phyloP scores from a whole-genome alignment of 2,113 vertebrate species.

The Emydocephalus ijimae region DNA sequence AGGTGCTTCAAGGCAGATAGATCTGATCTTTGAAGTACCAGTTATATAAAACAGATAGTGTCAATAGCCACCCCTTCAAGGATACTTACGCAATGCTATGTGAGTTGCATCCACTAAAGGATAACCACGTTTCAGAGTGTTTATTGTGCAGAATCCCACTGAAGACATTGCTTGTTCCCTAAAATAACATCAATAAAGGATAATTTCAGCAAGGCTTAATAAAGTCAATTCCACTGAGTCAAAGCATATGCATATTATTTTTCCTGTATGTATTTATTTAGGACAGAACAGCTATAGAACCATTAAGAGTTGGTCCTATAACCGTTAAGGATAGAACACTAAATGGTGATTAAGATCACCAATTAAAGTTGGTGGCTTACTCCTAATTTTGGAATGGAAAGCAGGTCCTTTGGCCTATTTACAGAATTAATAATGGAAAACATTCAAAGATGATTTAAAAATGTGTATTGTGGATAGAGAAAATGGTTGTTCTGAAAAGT shows the following conservation, averaged over 20 bases:
- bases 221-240: neutral
- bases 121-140: slow-evolving; percentile 88
- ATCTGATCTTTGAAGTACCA: neutral
- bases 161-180: slow-evolving; percentile 94
- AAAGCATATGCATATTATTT: neutral
- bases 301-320: no score
- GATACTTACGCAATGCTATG: slow-evolving; percentile 89
- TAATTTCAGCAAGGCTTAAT: neutral
- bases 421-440: neutral
- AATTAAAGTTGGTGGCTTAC: neutral
- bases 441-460: neutral
- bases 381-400: neutral
- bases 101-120: slow-evolving; percentile 93
- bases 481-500: neutral
- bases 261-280: neutral
- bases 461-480: neutral
- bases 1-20: neutral
- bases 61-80: neutral
- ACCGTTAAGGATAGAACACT: no score
- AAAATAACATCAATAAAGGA: slow-evolving; percentile 45
- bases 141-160: slow-evolving; percentile 88
- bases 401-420: neutral
- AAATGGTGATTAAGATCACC: neutral
- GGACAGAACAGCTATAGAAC: neutral
- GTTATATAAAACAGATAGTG: neutral